Evolutionary conservation across 2,797 vertebrate species (phyloP).

Genomic region (Falco novaeseelandiae): DNA sequence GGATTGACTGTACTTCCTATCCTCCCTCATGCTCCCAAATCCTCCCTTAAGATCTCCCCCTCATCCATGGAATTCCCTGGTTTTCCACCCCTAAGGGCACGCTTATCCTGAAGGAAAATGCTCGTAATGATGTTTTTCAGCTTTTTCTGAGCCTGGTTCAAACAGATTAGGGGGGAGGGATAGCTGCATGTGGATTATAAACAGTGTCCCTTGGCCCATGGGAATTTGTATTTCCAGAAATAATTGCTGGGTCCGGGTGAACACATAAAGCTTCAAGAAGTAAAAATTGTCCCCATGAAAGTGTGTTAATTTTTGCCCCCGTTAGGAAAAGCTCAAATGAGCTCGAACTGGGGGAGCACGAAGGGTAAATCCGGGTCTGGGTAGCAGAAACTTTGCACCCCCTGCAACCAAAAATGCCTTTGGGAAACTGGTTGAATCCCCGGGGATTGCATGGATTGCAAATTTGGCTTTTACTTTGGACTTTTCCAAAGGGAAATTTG

Average conservation of each 20-base stretch:
- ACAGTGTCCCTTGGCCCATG: accelerated
- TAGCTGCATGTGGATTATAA: accelerated
- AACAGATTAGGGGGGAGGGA: accelerated
- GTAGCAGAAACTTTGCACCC: accelerated
- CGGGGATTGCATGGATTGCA: accelerated
- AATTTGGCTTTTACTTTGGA: accelerated
- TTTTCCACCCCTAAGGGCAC: not conserved
- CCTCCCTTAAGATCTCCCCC: not conserved
- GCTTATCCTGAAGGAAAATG: not conserved
- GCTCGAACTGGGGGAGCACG: accelerated
- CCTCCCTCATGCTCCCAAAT: not conserved
- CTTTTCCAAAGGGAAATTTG: not conserved
- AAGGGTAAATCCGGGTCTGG: not conserved
- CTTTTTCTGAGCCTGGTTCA: not conserved
- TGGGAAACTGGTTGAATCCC: no score
- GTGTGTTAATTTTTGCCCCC: accelerated
- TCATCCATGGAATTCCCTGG: accelerated
- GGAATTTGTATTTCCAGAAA: not conserved
- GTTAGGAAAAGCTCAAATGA: accelerated
- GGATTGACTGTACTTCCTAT: not conserved
- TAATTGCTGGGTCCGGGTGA: not conserved
- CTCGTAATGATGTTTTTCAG: not conserved
- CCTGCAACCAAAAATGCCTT: accelerated
- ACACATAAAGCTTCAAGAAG: not conserved
- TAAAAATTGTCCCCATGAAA: not conserved